These are phyloP conservation scores for Hypomecis atomaria DNA, from an alignment of 2,888 invertebrate species.

Conservation along the genomic window DNA sequence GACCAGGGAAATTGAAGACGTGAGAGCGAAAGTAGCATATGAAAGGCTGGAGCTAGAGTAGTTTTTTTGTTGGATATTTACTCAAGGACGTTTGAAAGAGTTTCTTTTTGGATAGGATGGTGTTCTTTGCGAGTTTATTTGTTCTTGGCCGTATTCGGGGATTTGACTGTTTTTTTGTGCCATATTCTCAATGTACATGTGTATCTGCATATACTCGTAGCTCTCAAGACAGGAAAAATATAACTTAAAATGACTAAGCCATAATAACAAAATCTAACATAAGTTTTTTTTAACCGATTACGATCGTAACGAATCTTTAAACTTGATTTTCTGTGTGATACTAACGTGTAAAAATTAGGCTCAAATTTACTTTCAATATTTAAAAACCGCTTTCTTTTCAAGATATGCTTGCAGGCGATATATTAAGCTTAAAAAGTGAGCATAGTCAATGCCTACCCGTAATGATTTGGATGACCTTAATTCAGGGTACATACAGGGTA, in stretches of 20 bases:
- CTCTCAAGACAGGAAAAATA: no score
- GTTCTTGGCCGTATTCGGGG: background rate
- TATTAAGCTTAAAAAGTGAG: no score
- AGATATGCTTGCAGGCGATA: no score
- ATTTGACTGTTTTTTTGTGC: background rate
- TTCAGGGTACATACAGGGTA: background rate
- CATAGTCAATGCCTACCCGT: background rate
- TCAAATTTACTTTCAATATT: no score
- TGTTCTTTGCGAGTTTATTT: background rate
- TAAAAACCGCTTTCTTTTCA: no score
- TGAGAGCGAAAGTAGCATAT: slow-evolving; percentile 30
- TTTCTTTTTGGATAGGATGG: background rate
- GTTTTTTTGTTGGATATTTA: slow-evolving; percentile 13
- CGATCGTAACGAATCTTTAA: no score
- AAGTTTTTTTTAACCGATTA: no score
- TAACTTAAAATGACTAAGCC: no score
- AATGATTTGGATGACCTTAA: background rate
- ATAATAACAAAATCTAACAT: no score
- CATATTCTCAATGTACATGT: no score
- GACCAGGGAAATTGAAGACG: slow-evolving; percentile 31
- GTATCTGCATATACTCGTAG: no score
- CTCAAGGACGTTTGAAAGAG: background rate
- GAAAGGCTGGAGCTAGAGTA: slow-evolving; percentile 19
- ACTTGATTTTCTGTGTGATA: background rate
- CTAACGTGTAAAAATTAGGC: no score